phyloP scores from a whole-genome alignment of 2,888 invertebrate genomes.

The Psylliodes chrysocephalus region DNA sequence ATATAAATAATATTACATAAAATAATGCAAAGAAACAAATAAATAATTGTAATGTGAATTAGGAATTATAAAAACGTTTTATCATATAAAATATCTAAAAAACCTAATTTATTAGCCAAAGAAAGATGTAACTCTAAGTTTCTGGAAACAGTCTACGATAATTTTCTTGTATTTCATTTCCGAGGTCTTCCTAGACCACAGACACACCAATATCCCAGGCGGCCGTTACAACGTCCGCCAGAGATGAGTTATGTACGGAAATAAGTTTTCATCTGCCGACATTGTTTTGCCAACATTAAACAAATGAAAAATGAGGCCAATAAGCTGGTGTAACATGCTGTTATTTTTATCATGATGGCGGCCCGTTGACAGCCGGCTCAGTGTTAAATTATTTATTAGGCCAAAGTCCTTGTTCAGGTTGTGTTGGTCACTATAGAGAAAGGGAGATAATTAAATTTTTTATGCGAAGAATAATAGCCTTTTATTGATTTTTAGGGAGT shows the following conservation, averaged over 20 bases:
- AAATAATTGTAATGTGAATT: too few species aligned
- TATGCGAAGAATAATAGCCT: not conserved
- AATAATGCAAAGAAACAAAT: too few species aligned
- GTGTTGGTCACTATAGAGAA: not conserved
- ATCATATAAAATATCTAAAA: too few species aligned
- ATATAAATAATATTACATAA: too few species aligned
- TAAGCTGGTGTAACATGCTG: constrained; percentile 33
- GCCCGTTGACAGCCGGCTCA: constrained; percentile 25
- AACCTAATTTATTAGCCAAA: too few species aligned
- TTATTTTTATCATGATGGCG: constrained; percentile 31
- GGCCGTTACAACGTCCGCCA: not conserved
- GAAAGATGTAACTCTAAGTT: too few species aligned
- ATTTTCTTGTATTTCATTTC: not conserved
- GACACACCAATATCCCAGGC: constrained; percentile 7
- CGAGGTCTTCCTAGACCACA: not conserved
- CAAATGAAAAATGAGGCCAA: constrained; percentile 36
- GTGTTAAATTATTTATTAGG: constrained; percentile 29
- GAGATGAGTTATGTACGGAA: constrained; percentile 19
- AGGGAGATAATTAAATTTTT: constrained; percentile 6
- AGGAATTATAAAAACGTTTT: too few species aligned
- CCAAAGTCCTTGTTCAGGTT: constrained; percentile 1
- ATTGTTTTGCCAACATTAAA: constrained; percentile 30
- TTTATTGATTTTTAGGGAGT: not conserved
- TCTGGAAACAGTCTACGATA: not conserved
- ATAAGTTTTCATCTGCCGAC: constrained; percentile 28